Percentiles rank a stretch among this genome's conserved stretches.
phyloP scores from a whole-genome alignment of 2,797 vertebrate species.

The Chrosomus eos region DNA sequence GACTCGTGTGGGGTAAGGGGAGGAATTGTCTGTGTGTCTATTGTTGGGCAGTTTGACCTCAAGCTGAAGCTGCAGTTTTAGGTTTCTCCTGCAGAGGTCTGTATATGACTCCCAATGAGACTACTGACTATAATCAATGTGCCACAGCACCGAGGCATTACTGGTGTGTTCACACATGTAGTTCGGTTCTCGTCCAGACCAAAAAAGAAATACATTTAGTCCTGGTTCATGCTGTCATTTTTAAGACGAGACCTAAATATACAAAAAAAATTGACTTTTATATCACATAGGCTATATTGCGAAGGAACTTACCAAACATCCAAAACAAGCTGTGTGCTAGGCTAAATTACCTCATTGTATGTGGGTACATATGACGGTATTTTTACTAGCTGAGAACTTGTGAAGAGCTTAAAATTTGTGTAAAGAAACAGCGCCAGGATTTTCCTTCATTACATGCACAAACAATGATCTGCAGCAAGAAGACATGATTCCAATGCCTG shows the following conservation, averaged over 20 bases:
- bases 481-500: background rate
- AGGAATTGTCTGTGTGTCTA: constrained; percentile 20
- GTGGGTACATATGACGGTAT: background rate
- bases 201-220: background rate
- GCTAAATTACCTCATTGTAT: background rate
- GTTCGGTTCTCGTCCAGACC: background rate
- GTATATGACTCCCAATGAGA: constrained; percentile 40
- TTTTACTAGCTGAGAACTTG: background rate
- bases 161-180: background rate
- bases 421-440: background rate
- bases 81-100: constrained; percentile 57
- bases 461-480: background rate
- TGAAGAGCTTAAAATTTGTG: background rate
- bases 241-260: background rate
- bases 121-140: background rate
- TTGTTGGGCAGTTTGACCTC: constrained; percentile 21
- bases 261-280: background rate
- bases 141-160: background rate
- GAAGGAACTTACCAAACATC: no score
- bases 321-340: background rate
- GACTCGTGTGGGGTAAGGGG: constrained; percentile 56
- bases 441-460: background rate
- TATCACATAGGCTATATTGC: no score
- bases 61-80: constrained; percentile 48
- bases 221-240: background rate